A percentile compares a stretch with the other conserved stretches of the same genome.
Conservation (phyloP, 2,113 vertebrate species). For the Xiphophorus maculatus region DNA sequence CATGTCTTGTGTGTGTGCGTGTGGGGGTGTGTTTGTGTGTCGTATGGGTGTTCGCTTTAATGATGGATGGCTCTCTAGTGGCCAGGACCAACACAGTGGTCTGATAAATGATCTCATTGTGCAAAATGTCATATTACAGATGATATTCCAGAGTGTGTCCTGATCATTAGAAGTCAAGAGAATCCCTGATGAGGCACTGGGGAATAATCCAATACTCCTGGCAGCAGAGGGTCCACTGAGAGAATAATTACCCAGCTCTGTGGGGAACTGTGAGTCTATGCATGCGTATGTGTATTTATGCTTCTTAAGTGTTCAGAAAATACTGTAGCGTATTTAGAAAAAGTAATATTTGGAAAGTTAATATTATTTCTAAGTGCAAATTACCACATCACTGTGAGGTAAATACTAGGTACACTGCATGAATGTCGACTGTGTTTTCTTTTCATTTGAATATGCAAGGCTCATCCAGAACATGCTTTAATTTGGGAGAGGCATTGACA, state of each 20-base stretch:
- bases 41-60: slow-evolving; percentile 19
- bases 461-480: neutral
- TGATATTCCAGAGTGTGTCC: slow-evolving; percentile 42
- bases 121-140: slow-evolving; percentile 55
- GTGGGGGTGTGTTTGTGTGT: slow-evolving; percentile 24
- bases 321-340: neutral
- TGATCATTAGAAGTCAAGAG: slow-evolving; percentile 37
- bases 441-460: neutral
- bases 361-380: slow-evolving; percentile 1
- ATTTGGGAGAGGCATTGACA: neutral
- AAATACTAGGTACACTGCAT: neutral
- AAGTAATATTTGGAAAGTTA: neutral
- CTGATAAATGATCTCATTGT: slow-evolving; percentile 72
- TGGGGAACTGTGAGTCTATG: slow-evolving; percentile 10
- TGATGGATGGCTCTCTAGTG: slow-evolving; percentile 66
- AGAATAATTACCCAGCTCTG: slow-evolving; percentile 38
- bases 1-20: slow-evolving; percentile 9
- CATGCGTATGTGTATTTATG: neutral
- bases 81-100: slow-evolving; percentile 45
- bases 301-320: neutral
- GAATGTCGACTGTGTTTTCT: neutral
- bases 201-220: slow-evolving; percentile 54
- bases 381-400: neutral
- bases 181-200: slow-evolving; percentile 48
- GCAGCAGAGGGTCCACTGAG: slow-evolving; percentile 18